Conservation (phyloP, 1,140 invertebrate species). For the Geopemphigus sp. region DNA sequence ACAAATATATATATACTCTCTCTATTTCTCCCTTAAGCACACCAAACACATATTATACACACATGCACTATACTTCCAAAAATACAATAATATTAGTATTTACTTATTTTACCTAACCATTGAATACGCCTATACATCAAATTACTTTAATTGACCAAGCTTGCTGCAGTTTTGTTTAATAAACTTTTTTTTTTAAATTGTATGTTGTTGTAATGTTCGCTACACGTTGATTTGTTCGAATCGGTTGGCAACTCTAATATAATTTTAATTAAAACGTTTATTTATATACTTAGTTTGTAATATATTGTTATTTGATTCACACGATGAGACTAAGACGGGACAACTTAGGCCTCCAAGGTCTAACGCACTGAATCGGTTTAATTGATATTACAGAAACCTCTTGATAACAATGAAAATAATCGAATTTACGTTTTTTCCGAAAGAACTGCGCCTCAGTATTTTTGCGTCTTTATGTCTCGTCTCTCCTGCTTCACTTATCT, state of each 20-base stretch:
- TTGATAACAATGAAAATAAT: not conserved
- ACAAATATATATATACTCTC: constrained; percentile 17
- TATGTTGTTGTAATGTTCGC: constrained; percentile 42
- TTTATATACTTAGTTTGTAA: constrained; percentile 7
- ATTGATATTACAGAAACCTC: not conserved
- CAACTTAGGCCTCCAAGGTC: constrained; percentile 45
- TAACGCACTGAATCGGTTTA: constrained; percentile 50
- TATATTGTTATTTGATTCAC: constrained; percentile 19
- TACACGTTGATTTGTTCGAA: constrained; percentile 43
- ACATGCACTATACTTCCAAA: constrained; percentile 25
- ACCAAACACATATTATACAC: constrained; percentile 17
- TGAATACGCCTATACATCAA: not conserved
- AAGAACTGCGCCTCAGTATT: constrained; percentile 24
- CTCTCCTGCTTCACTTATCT: constrained; percentile 46
- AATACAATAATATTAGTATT: not conserved
- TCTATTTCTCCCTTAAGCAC: constrained; percentile 43
- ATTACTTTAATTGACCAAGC: constrained; percentile 38
- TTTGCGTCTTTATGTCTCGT: constrained; percentile 46
- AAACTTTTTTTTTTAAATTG: constrained; percentile 30
- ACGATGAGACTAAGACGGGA: constrained; percentile 46
- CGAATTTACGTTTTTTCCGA: constrained; percentile 7
- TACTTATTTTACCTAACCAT: no score
- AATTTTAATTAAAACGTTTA: not conserved
- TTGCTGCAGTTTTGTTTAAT: constrained; percentile 44
- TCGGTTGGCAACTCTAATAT: constrained; percentile 48